These are phyloP conservation scores for Pterocles burchelli DNA, from an alignment of 2,113 vertebrate species.

Conservation along the genomic window DNA sequence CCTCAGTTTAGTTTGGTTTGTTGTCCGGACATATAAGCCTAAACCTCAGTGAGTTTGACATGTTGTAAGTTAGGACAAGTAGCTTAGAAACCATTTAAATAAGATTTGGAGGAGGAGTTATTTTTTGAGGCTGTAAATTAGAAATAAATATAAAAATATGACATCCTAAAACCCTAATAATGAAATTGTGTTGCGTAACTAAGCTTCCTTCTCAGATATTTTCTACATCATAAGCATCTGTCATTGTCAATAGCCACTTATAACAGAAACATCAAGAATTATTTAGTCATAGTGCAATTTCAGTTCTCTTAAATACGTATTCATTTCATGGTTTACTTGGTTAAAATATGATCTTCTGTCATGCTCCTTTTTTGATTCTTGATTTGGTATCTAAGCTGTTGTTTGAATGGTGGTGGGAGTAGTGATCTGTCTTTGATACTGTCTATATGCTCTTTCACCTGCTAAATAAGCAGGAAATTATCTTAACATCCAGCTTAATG, in stretches of 20 bases:
- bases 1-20: not conserved
- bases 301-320: not conserved
- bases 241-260: not conserved
- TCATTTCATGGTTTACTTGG: not conserved
- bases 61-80: not conserved
- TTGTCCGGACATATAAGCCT: not conserved
- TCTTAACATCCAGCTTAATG: not conserved
- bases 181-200: not conserved
- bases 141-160: not conserved
- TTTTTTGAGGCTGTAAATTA: not conserved
- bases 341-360: not conserved
- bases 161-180: not conserved
- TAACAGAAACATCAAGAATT: not conserved
- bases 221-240: constrained; percentile 1
- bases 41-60: not conserved
- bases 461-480: constrained; percentile 1
- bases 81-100: not conserved
- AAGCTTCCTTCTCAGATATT: not conserved
- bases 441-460: not conserved
- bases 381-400: not conserved
- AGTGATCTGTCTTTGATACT: not conserved
- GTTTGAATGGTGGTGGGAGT: not conserved
- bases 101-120: not conserved
- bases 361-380: not conserved
- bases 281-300: not conserved